Evolutionary conservation across 2,113 vertebrate genomes (phyloP).

Genomic region (Proteles cristata): DNA sequence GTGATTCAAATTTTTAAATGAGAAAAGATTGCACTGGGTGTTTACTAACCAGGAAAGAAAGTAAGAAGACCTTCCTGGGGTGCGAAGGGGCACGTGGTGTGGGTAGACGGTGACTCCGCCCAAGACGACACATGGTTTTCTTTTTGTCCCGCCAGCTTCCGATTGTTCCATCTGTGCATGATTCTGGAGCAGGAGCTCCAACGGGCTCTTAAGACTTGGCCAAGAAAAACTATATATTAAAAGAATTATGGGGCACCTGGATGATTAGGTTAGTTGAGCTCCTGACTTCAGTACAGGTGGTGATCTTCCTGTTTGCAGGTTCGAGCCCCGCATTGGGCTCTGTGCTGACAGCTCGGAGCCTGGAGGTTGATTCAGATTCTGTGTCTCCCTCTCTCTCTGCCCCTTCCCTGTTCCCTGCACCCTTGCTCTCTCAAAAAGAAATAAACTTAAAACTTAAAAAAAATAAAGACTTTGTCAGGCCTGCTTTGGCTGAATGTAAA

Average conservation of each 20-base stretch:
- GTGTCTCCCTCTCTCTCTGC: no score
- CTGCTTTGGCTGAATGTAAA: neutral
- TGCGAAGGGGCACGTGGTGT: fast-evolving
- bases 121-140: neutral
- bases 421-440: no score
- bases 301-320: no score
- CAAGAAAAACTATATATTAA: no score
- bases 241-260: no score
- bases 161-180: fast-evolving
- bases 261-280: no score
- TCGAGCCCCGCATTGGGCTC: no score
- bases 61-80: neutral
- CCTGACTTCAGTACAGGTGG: no score
- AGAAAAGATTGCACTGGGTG: neutral
- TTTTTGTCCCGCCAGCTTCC: neutral
- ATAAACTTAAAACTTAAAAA: no score
- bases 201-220: neutral
- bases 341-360: no score
- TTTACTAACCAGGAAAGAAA: neutral
- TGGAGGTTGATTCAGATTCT: no score
- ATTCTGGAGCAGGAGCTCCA: neutral
- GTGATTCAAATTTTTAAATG: neutral
- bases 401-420: no score
- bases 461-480: neutral
- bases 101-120: fast-evolving